Percentiles rank a stretch among this genome's conserved stretches.
Conservation (phyloP, 1,140 invertebrate genomes). For the Ridgeia piscesae region DNA sequence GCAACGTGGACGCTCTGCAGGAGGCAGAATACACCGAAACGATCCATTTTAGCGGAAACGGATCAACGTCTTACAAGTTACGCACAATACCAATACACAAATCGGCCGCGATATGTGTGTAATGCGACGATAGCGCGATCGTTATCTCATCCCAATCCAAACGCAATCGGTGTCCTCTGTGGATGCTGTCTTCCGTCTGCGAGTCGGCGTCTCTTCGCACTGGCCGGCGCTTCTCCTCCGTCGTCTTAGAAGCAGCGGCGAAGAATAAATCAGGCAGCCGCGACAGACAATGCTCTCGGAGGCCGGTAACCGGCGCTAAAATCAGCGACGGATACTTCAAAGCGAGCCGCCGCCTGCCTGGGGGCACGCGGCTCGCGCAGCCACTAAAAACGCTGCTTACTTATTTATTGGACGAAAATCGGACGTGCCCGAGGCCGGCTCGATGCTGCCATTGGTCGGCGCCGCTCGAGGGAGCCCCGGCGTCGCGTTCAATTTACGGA, state of each 20-base stretch:
- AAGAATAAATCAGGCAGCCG: background rate
- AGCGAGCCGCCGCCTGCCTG: background rate
- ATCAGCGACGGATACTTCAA: background rate
- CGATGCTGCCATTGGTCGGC: background rate
- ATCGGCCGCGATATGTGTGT: background rate
- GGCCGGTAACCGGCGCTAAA: background rate
- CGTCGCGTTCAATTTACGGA: background rate
- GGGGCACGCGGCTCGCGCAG: background rate
- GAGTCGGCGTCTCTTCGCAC: background rate
- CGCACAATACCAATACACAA: background rate
- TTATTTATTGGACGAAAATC: conserved; percentile 2
- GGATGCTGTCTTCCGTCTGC: background rate
- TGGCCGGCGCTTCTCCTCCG: background rate
- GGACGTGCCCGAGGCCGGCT: background rate
- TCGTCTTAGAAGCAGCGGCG: background rate
- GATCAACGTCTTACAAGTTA: background rate
- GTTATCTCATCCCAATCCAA: background rate
- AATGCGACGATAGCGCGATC: background rate
- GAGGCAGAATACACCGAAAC: background rate
- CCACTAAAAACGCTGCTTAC: conserved; percentile 4
- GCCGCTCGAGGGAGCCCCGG: background rate
- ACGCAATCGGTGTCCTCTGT: background rate
- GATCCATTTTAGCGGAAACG: background rate
- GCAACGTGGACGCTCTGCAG: background rate
- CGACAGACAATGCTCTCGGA: background rate